Conservation (phyloP, 2,797 vertebrate species). For the Distichodus sexfasciatus region DNA sequence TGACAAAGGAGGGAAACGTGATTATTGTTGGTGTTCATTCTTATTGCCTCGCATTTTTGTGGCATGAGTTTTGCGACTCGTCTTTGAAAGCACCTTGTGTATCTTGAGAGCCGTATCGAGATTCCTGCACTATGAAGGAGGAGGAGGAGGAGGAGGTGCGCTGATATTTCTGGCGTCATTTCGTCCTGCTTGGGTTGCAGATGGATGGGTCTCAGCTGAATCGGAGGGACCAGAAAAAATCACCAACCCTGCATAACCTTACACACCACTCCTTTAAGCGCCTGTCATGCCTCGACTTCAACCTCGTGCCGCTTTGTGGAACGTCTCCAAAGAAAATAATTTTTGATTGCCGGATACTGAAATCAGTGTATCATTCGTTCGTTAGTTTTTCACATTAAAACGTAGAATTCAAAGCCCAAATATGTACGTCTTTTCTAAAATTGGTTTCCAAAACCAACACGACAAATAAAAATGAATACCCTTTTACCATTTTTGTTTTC, state of each 20-base stretch:
- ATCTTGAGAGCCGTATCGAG: slow-evolving; percentile 56
- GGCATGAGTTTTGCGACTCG: slow-evolving; percentile 52
- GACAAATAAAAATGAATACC: too few relatives aligned
- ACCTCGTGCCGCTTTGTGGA: not conserved
- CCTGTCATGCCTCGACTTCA: not conserved
- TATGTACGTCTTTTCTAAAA: too few relatives aligned
- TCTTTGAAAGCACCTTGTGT: slow-evolving; percentile 46
- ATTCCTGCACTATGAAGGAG: slow-evolving; percentile 48
- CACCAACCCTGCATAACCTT: slow-evolving; percentile 4
- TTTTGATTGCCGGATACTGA: too few relatives aligned
- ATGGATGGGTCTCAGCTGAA: slow-evolving; percentile 56
- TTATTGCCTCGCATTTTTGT: slow-evolving; percentile 59
- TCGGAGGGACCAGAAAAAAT: slow-evolving; percentile 5
- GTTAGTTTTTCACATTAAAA: too few relatives aligned
- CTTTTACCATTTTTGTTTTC: too few relatives aligned
- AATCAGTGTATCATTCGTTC: too few relatives aligned
- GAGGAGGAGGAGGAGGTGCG: slow-evolving; percentile 40
- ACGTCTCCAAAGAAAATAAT: not conserved
- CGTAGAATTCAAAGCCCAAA: too few relatives aligned
- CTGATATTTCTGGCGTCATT: slow-evolving; percentile 50
- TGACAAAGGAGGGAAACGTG: slow-evolving; percentile 49
- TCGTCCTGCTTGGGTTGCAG: slow-evolving; percentile 50
- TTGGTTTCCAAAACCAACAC: too few relatives aligned
- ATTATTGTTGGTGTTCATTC: slow-evolving; percentile 58
- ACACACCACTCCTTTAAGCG: not conserved